Conservation (phyloP, 2,888 invertebrate genomes). For the Cepaea hortensis region DNA sequence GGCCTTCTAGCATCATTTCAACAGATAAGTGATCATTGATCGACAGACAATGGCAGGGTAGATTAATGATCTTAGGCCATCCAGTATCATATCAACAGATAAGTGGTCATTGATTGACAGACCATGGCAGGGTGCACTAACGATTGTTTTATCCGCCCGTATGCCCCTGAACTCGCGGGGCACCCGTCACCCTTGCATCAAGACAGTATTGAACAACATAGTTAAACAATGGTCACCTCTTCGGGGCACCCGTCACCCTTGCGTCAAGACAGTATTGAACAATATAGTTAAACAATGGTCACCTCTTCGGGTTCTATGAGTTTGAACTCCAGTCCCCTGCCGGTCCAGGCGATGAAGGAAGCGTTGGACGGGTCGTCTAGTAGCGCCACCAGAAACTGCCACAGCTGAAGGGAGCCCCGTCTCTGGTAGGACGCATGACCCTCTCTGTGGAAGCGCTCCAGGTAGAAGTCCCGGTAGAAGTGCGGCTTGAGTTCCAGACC, state of each 20-base stretch:
- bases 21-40: too few species aligned
- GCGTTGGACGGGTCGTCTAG: constrained; percentile 77
- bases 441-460: constrained; percentile 68
- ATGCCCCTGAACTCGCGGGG: too few species aligned
- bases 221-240: neutral
- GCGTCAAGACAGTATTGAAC: neutral
- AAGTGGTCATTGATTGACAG: too few species aligned
- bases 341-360: constrained; percentile 90
- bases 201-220: neutral
- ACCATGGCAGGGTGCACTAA: too few species aligned
- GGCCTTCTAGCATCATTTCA: too few species aligned
- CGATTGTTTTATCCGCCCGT: too few species aligned
- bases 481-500: constrained; percentile 71
- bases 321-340: constrained; percentile 95
- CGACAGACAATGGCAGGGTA: too few species aligned
- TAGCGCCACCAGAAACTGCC: constrained; percentile 94
- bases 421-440: constrained; percentile 73
- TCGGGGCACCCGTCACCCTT: constrained; percentile 79
- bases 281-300: neutral
- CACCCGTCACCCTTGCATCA: neutral
- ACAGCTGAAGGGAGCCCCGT: constrained; percentile 81
- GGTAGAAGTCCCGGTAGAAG: constrained; percentile 68
- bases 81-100: too few species aligned
- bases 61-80: too few species aligned
- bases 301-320: constrained; percentile 96